phyloP scores from a whole-genome alignment of 1,140 invertebrate species.

The Protaetia brevitarsis region DNA sequence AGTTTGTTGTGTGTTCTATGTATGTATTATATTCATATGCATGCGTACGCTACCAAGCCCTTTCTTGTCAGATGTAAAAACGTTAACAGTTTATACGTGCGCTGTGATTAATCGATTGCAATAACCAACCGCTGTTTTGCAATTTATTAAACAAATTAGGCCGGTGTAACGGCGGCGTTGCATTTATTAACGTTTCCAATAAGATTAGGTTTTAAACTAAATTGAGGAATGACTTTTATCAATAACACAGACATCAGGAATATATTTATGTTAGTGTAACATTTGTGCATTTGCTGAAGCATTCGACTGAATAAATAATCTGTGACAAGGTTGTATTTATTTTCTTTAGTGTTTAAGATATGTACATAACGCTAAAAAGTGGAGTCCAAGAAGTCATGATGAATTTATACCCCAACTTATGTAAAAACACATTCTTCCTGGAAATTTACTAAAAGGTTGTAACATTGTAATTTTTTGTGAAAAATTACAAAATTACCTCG shows the following conservation, averaged over 20 bases:
- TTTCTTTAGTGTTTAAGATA: too few species aligned
- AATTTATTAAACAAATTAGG: constrained; percentile 14
- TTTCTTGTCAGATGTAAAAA: not conserved
- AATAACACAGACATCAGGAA: too few species aligned
- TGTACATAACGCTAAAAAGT: too few species aligned
- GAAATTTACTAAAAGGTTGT: too few species aligned
- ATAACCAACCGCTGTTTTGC: constrained; percentile 4
- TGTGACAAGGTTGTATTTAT: too few species aligned
- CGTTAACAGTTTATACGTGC: not conserved
- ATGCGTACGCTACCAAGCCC: not conserved
- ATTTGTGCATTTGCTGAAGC: not conserved
- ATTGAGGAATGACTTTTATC: not conserved
- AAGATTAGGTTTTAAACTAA: not conserved
- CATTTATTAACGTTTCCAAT: not conserved
- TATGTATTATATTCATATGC: not conserved
- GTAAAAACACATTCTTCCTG: too few species aligned
- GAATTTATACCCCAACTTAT: too few species aligned
- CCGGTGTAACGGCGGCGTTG: not conserved
- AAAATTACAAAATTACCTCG: too few species aligned
- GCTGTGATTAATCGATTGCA: constrained; percentile 5
- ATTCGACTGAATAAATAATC: too few species aligned
- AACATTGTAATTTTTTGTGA: too few species aligned
- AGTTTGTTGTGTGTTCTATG: not conserved
- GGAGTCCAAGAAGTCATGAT: too few species aligned
- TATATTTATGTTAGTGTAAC: too few species aligned